Conservation (phyloP, 2,113 vertebrate species). For the Coturnix japonica region DNA sequence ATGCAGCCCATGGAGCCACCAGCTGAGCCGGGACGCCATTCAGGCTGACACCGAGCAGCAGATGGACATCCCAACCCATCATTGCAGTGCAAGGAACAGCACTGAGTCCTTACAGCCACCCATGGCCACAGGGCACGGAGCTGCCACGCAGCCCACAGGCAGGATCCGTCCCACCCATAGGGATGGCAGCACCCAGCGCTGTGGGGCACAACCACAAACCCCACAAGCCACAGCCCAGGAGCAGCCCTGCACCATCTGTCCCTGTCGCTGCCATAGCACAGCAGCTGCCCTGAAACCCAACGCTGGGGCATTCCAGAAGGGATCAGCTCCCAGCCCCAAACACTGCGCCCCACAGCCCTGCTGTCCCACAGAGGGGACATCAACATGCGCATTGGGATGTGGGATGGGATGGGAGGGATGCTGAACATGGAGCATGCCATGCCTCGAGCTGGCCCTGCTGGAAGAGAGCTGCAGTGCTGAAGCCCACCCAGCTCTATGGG, state of each 20-base stretch:
- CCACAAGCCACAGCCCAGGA: neutral
- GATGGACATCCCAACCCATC: neutral
- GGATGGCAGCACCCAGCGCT: neutral
- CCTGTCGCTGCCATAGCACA: constrained; percentile 9
- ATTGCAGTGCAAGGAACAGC: accelerated
- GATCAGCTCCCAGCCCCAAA: constrained; percentile 20
- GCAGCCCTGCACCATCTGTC: constrained; percentile 37
- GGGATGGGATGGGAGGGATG: neutral
- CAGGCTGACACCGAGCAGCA: neutral
- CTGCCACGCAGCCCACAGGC: neutral
- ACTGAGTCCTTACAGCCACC: neutral
- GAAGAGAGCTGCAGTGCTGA: neutral
- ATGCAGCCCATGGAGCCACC: accelerated
- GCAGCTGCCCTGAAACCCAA: constrained; percentile 73
- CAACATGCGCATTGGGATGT: accelerated
- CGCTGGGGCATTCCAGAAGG: constrained; percentile 45
- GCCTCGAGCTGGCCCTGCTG: neutral
- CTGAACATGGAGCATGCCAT: accelerated
- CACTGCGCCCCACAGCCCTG: neutral
- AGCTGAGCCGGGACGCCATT: accelerated
- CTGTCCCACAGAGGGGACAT: accelerated
- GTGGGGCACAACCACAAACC: neutral
- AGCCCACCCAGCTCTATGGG: accelerated
- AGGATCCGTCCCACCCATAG: accelerated
- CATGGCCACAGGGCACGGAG: accelerated